phyloP scores from a whole-genome alignment of 53 echinoderm and acorn worm species.

The Stichopus horrens region DNA sequence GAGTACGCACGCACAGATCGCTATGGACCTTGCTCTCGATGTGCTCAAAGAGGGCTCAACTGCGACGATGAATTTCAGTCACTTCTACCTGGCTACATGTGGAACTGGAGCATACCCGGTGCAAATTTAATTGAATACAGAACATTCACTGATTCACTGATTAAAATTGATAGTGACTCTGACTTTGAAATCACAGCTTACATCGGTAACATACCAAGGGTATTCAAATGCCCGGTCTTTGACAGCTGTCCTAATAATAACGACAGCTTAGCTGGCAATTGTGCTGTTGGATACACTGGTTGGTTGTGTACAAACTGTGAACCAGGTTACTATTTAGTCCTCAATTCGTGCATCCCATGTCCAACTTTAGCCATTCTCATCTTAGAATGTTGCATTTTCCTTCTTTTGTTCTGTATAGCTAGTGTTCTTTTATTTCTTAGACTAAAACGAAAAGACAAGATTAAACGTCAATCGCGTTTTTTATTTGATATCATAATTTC shows the following conservation, averaged over 20 bases:
- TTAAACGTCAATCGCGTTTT: not conserved
- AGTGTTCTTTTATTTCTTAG: not conserved
- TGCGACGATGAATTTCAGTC: conserved; percentile 8
- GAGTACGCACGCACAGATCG: not conserved
- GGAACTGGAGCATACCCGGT: not conserved
- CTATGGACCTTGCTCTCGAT: not conserved
- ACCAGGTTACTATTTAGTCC: not conserved
- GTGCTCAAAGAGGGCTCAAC: not conserved
- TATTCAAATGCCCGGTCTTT: not conserved
- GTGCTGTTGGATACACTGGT: not conserved
- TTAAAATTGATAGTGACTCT: not conserved
- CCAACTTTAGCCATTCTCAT: not conserved
- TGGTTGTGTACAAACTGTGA: conserved; percentile 9
- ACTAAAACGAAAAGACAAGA: not conserved
- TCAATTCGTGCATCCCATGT: not conserved
- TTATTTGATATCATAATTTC: conserved; percentile 1
- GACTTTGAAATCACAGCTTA: not conserved
- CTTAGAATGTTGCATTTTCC: not conserved
- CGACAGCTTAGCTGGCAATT: not conserved
- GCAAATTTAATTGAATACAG: conserved; percentile 7
- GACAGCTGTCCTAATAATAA: not conserved
- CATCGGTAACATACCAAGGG: not conserved
- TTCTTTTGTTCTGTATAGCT: not conserved
- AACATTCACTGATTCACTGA: not conserved
- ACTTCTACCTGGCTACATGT: not conserved